Evolutionary conservation across 2,888 invertebrate species (phyloP), one percentile per base, ranked within the genome.

Genomic region (Hyppa rectilinea): DNA sequence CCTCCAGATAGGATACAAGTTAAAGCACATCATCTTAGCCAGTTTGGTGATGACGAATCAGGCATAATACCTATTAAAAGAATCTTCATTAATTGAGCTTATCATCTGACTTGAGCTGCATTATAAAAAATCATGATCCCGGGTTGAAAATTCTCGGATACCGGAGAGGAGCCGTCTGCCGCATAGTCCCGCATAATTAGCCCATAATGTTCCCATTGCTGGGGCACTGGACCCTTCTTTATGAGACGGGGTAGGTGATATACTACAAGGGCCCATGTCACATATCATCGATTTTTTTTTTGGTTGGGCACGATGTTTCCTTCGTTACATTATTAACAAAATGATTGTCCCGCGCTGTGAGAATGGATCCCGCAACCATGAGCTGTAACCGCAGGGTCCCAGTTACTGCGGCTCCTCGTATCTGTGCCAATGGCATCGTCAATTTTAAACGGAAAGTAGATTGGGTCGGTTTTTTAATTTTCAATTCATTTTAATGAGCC

Each of bases 361-460:
- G 50, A 78, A 47, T 47, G 50, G 14, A 78, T 26, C 23, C 38
- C 45, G 14, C 20, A 62, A 55, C 62, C 47, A 3, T 63, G 61
- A 68, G 55, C 53, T 10, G 5, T 47, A 34, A 63, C 69, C 45
- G n/a, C 63, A 55, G 29, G 20, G 47, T 75, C 50, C 29, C 50
- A 36, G 40, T 40, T 20, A 53, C 34, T 63, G 38, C 6, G 26
- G 63, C 12, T 55, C 47, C 29, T 40, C 14, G 40, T 0, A 43
- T 12, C 29, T 52, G n/a, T 14, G 26, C 50, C 60, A 56, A n/a
- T 43, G 50, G 12, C 36, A 40, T 40, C 36, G 20, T 75, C 43
- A 62, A 76, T 65, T 76, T 78, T 81, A 62, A 76, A 70, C 26
- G 38, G 29, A 62, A 49, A 43, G 29, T 62, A 59, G n/a, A 70